Percentiles rank a stretch among this genome's conserved stretches.
Evolutionary conservation across 2,113 vertebrate genomes (phyloP).

Genomic region (Fukomys damarensis): DNA sequence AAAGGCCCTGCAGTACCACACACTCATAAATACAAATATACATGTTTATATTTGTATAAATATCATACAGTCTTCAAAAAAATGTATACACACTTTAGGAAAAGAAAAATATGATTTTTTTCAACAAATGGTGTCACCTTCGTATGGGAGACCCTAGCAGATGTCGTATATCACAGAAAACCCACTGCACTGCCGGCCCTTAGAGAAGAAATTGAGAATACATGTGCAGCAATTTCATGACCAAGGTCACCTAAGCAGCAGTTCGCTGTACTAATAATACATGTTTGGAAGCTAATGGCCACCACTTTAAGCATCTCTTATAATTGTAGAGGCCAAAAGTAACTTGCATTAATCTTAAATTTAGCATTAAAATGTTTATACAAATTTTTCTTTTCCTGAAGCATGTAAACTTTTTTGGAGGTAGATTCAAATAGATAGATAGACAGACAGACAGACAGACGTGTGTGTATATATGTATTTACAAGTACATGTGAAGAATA

Average conservation of each 20-base stretch:
- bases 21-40: no score
- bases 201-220: neutral
- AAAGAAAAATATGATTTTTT: neutral
- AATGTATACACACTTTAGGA: neutral
- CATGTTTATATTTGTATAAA: no score
- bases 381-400: neutral
- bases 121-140: neutral
- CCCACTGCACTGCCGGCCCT: neutral
- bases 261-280: neutral
- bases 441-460: no score
- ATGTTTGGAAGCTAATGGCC: neutral
- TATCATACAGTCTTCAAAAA: neutral
- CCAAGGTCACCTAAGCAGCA: neutral
- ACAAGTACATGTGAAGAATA: neutral
- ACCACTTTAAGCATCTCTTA: neutral
- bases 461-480: neutral
- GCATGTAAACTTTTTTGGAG: neutral
- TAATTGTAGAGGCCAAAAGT: neutral
- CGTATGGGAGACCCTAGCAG: neutral
- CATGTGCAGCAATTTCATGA: neutral
- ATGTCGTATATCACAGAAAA: neutral
- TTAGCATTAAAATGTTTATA: neutral
- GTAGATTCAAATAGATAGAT: neutral
- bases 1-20: no score
- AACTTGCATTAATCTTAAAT: neutral